Evolutionary conservation across 2,797 vertebrate species (phyloP).

Genomic region (Threskiornis aethiopicus): DNA sequence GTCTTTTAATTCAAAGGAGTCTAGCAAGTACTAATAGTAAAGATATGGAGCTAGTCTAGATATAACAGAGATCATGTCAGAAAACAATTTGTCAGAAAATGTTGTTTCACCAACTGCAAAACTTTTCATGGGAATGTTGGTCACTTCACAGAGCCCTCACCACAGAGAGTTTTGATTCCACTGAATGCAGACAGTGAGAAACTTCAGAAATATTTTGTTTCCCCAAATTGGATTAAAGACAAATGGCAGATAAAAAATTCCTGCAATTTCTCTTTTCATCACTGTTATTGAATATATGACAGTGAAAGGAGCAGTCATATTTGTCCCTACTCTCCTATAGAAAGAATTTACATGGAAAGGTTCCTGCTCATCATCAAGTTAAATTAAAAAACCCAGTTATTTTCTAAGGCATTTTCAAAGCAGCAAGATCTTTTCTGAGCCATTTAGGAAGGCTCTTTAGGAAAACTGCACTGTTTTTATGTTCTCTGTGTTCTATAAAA

Average conservation of each 20-base stretch:
- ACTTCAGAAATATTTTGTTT: not conserved
- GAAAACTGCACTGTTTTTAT: not conserved
- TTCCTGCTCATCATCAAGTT: not conserved
- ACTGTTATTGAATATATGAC: not conserved
- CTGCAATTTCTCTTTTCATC: not conserved
- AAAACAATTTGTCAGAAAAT: not conserved
- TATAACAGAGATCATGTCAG: not conserved
- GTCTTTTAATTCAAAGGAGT: not conserved
- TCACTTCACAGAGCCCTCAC: not conserved
- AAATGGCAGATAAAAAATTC: not conserved
- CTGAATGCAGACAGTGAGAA: not conserved
- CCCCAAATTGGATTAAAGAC: not conserved
- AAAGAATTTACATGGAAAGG: not conserved
- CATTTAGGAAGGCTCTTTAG: not conserved
- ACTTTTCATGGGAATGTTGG: not conserved
- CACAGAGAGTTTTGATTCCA: not conserved
- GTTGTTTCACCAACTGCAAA: not conserved
- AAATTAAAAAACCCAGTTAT: not conserved
- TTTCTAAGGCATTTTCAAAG: not conserved
- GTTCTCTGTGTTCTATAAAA: not conserved
- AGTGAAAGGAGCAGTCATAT: not conserved
- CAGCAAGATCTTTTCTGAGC: not conserved
- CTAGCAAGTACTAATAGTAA: not conserved
- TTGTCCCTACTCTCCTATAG: not conserved
- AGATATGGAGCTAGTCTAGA: not conserved